Evolutionary conservation across 2,888 invertebrate species (phyloP), one percentile per base, ranked within the genome.

Genomic region (Drosophila affinis): DNA sequence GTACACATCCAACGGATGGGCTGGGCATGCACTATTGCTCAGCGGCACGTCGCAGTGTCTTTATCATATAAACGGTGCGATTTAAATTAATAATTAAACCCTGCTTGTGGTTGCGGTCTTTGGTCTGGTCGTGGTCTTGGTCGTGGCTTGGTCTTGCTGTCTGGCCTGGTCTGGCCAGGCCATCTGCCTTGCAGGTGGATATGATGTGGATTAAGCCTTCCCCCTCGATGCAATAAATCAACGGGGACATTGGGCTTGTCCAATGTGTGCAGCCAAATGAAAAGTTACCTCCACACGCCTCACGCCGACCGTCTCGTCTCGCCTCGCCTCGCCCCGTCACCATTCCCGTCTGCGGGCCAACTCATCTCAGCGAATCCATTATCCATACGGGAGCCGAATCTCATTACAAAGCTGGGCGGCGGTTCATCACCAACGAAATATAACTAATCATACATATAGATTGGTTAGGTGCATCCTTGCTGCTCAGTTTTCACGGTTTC

Each of bases 41-140:
- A 78, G 79, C 79, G 85, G 87, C 75, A 84, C 73, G 82, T 85
- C 79, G 73, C 81, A 77, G 75, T 79, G 76, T 82, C 80, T 86
- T 86, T 88, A 85, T 86, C 84, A 88, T 88, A 85, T 88, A 87
- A 86, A 86, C 88, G 88, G 80, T 76, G 78, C 87, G 87, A 81
- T 88, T 86, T 88, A 86, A 88, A 88, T 85, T 87, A 87, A 88
- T 88, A 86, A 88, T 86, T 83, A 87, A 81, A 65, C 67, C 49
- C 27, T 55, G 64, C 67, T 69, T 59, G 64, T 56, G 52, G 58
- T 61, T 62, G 47, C 62, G 59, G 53, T 34, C 9, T 58, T 27
- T 24, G 34, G 34, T 32, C 55, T 34, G 34, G 34, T 34, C 34
- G 10, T 46, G 27, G 14, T 49, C 46, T 4, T 53, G 6, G 12